These are phyloP conservation scores for Ethmia dodecea DNA, from an alignment of 2,888 invertebrate species.

Conservation along the genomic window DNA sequence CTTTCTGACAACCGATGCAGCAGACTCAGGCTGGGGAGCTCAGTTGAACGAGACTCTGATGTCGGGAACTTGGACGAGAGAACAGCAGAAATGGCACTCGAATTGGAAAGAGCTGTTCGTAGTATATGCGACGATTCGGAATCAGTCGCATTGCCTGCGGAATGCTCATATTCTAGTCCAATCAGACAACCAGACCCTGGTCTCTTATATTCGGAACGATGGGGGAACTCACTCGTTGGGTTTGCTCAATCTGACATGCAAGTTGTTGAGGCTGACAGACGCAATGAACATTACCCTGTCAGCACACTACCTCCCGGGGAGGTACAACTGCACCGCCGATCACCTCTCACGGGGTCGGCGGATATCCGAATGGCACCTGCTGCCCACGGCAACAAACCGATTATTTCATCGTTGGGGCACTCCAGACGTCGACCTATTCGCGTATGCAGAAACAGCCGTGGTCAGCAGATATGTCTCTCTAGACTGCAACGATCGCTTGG, in stretches of 20 bases:
- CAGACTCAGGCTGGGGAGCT: constrained; percentile 19
- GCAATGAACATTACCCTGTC: constrained; percentile 12
- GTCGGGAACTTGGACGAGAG: constrained; percentile 13
- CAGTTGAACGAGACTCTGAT: constrained; percentile 14
- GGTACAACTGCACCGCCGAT: constrained; percentile 16
- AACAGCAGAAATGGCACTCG: constrained; percentile 19
- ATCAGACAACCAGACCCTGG: constrained; percentile 21
- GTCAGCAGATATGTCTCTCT: constrained; percentile 10
- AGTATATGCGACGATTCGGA: constrained; percentile 13
- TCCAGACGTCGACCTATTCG: constrained; percentile 18
- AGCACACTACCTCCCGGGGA: constrained; percentile 17
- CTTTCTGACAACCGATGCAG: constrained; percentile 18
- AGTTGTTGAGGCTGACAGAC: constrained; percentile 1
- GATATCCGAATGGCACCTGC: constrained; percentile 21
- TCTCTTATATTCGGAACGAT: constrained; percentile 21
- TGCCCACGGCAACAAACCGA: constrained; percentile 7
- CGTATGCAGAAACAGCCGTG: constrained; percentile 10
- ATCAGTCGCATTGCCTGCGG: constrained; percentile 4
- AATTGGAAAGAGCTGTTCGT: constrained; percentile 23
- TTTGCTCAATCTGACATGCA: neutral
- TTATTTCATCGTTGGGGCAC: constrained; percentile 18
- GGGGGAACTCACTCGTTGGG: constrained; percentile 19
- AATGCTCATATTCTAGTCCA: constrained; percentile 11
- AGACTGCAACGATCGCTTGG: neutral
- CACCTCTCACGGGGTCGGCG: constrained; percentile 11